Conservation (phyloP, 2,113 vertebrate species). For the Platysteira castanea region DNA sequence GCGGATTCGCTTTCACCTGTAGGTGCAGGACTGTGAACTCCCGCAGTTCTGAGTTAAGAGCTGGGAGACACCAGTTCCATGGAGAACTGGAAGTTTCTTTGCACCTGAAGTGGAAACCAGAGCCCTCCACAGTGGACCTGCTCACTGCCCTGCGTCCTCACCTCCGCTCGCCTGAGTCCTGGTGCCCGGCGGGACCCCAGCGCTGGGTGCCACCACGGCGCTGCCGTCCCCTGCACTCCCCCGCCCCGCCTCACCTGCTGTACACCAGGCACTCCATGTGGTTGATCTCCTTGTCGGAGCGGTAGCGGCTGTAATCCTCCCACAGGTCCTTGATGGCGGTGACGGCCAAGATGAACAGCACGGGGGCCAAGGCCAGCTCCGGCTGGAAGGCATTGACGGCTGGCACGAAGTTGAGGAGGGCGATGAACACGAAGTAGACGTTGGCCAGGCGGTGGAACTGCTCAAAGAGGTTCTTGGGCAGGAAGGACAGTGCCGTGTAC, state of each 20-base stretch:
- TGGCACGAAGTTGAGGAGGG: slow-evolving; percentile 92
- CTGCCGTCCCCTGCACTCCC: neutral
- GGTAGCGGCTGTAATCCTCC: slow-evolving; percentile 95
- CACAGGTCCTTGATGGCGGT: slow-evolving; percentile 96
- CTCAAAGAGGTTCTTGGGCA: slow-evolving; percentile 97
- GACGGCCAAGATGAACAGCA: slow-evolving; percentile 93
- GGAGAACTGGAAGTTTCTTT: neutral
- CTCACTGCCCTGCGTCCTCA: neutral
- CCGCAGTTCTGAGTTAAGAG: neutral
- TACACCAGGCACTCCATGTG: slow-evolving; percentile 95
- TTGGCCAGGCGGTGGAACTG: slow-evolving; percentile 97
- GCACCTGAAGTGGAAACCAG: neutral
- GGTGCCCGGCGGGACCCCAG: accelerated
- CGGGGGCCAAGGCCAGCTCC: slow-evolving; percentile 88
- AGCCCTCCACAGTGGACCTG: neutral
- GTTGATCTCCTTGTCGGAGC: slow-evolving; percentile 92
- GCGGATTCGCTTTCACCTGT: neutral
- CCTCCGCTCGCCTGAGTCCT: accelerated
- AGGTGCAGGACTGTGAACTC: neutral
- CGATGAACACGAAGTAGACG: slow-evolving; percentile 96
- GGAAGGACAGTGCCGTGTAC: slow-evolving; percentile 91
- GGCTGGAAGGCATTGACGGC: slow-evolving; percentile 94
- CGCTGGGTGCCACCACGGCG: accelerated
- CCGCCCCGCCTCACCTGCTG: slow-evolving; percentile 78
- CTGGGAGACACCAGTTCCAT: neutral